A percentile compares a stretch with the other conserved stretches of the same genome.
phyloP scores from a whole-genome alignment of 2,113 vertebrate species.

The Toxotes chatareus region DNA sequence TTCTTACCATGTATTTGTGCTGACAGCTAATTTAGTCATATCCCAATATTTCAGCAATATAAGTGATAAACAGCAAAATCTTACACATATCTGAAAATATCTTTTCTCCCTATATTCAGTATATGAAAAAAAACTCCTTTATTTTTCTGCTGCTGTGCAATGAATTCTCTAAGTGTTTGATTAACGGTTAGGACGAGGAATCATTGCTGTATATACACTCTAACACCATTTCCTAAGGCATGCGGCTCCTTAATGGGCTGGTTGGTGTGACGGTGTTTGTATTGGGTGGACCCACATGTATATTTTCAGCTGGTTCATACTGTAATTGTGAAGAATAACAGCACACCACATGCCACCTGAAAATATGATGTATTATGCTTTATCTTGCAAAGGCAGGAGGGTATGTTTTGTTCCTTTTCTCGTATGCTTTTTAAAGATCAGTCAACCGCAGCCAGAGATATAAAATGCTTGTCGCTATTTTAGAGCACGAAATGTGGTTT shows the following conservation, averaged over 20 bases:
- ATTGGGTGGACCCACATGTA: slow-evolving; percentile 19
- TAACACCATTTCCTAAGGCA: slow-evolving; percentile 31
- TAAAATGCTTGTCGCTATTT: slow-evolving; percentile 29
- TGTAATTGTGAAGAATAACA: slow-evolving; percentile 32
- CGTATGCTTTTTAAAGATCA: slow-evolving; percentile 16
- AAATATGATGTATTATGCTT: slow-evolving; percentile 23
- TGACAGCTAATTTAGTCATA: too few relatives aligned
- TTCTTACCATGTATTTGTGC: too few relatives aligned
- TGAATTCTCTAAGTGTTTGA: slow-evolving; percentile 21
- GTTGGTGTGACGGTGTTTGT: slow-evolving; percentile 41
- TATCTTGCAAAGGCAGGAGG: slow-evolving; percentile 2
- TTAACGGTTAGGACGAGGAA: slow-evolving; percentile 1
- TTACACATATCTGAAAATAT: too few relatives aligned
- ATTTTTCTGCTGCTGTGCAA: background rate
- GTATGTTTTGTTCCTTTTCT: background rate
- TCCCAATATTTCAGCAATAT: too few relatives aligned
- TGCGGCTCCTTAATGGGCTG: slow-evolving; percentile 35
- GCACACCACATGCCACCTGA: slow-evolving; percentile 30
- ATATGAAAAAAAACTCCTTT: too few relatives aligned
- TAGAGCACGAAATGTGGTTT: slow-evolving; percentile 58
- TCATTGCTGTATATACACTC: slow-evolving; percentile 1
- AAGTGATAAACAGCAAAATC: too few relatives aligned
- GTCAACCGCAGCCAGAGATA: slow-evolving; percentile 20
- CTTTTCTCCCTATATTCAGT: too few relatives aligned
- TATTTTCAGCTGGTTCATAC: slow-evolving; percentile 26